phyloP scores from a whole-genome alignment of 1,140 invertebrate species.

The Brachionus rotundiformis region DNA sequence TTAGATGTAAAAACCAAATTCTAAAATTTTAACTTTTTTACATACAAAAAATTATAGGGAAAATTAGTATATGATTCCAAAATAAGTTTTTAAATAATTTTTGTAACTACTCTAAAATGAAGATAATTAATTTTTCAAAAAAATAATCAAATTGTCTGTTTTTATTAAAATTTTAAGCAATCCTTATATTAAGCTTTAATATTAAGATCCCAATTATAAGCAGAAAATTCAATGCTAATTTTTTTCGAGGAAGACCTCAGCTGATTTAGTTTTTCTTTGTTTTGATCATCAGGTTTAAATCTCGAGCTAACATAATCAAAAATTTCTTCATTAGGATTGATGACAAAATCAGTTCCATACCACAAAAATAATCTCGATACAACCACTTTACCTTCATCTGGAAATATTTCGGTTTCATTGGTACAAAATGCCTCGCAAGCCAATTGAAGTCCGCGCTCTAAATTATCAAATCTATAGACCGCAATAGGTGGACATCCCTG shows the following conservation, averaged over 20 bases:
- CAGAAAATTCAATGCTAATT: background rate
- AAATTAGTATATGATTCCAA: too few species aligned
- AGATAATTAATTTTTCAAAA: too few species aligned
- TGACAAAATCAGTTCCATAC: conserved; percentile 42
- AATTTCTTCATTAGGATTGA: background rate
- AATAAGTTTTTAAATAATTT: too few species aligned
- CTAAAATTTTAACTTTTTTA: too few species aligned
- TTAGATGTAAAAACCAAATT: too few species aligned
- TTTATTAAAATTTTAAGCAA: too few species aligned
- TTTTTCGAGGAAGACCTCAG: background rate
- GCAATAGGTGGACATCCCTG: conserved; percentile 39
- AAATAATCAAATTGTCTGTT: too few species aligned
- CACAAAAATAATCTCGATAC: conserved; percentile 48
- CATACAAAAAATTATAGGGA: too few species aligned
- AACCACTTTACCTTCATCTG: background rate
- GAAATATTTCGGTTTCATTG: conserved; percentile 11
- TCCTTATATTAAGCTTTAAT: background rate
- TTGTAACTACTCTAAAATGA: too few species aligned
- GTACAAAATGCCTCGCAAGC: conserved; percentile 22
- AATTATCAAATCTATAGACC: conserved; percentile 8
- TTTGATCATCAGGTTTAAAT: background rate
- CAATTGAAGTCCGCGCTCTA: background rate
- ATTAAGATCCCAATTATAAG: conserved; percentile 20
- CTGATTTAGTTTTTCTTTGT: background rate
- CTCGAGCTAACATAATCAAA: background rate